Percentiles rank a stretch among this genome's conserved stretches.
phyloP scores from a whole-genome alignment of 2,888 invertebrate species.

The Diarsia rubi region DNA sequence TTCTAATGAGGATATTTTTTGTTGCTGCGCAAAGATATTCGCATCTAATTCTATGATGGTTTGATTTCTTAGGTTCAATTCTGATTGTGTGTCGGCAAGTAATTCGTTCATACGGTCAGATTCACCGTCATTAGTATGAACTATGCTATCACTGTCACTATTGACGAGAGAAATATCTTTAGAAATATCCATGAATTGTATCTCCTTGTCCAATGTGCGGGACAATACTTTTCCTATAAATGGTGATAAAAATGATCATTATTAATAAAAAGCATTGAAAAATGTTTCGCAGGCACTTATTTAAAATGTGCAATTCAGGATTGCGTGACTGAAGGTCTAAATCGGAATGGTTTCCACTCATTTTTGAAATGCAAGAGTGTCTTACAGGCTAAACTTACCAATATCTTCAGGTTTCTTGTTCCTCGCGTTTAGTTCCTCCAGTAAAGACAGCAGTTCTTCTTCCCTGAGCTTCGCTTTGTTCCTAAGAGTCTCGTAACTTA shows the following conservation, averaged over 20 bases:
- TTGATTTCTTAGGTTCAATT: slow-evolving; percentile 75
- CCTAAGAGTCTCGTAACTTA: slow-evolving; percentile 88
- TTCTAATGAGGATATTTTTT: slow-evolving; percentile 78
- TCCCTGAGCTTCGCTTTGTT: slow-evolving; percentile 89
- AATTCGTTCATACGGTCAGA: slow-evolving; percentile 68
- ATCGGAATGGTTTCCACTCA: neutral
- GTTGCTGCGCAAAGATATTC: slow-evolving; percentile 74
- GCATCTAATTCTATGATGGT: slow-evolving; percentile 77
- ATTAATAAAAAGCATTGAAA: neutral
- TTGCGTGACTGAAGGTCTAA: neutral
- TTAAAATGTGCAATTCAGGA: neutral
- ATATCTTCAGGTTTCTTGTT: slow-evolving; percentile 70
- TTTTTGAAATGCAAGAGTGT: neutral
- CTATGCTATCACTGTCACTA: slow-evolving; percentile 79
- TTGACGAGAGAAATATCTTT: slow-evolving; percentile 81
- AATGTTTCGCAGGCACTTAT: neutral
- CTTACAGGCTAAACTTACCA: slow-evolving; percentile 68
- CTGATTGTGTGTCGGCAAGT: slow-evolving; percentile 72
- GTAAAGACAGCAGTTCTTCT: slow-evolving; percentile 87
- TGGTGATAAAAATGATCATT: slow-evolving; percentile 16
- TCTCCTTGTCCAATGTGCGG: slow-evolving; percentile 71
- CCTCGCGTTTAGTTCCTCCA: slow-evolving; percentile 78
- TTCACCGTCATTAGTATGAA: slow-evolving; percentile 69
- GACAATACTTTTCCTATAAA: slow-evolving; percentile 71
- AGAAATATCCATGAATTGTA: slow-evolving; percentile 80